Base-by-base conservation (phyloP, 2,888 invertebrate genomes). In the Hemicrepidius hirtus region DNA sequence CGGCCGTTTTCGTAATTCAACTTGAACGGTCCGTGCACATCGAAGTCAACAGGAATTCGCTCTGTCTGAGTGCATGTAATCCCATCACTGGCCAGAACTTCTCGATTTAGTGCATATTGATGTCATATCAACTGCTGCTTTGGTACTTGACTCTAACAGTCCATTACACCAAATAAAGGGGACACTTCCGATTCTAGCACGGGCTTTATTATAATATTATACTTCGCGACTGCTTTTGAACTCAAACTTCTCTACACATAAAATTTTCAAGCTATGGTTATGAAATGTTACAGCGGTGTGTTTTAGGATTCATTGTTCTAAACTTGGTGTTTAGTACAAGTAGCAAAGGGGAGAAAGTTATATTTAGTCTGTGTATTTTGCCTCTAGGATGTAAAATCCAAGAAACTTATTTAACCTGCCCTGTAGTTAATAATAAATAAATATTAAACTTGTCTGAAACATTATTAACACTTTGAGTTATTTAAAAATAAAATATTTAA, bases 81-180 rank as follows among this genome's bases (percentile, higher is more conserved):
- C 59, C 59, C 59, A 70, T 70, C 59, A 50, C 53, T 35, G 28
- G 46, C 49, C 21, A 40, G 40, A 60, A 62, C 40, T 62, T 66
- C 18, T 41, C 50, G 40, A 71, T 71, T 71, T 71, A 67, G 53
- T 55, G 62, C 60, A 71, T 71, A 71, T 71, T 66, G 66, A 50
- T 67, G 55, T 67, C 66, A 62, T 49, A 60, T 53, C 50, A 35
- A 32, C 32, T 62, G 32, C 35, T 40, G 41, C 41, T 46, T 60
- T 63, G 63, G 55, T 41, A 55, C 63, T 69, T 57, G 55, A 64
- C 67, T 70, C 37, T 70, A 70, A 70, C 63, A 70, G 70, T 35
- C 64, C 53, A 70, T 70, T 70, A 64, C 40, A 16, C 55, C 55
- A 40, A 57, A 64, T 64, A 46, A 70, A 62, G 16, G 53, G 46